A percentile compares a stretch with the other conserved stretches of the same genome.
Evolutionary conservation across 2,888 invertebrate species (phyloP).

Genomic region (Hydroisotoma schaefferi): DNA sequence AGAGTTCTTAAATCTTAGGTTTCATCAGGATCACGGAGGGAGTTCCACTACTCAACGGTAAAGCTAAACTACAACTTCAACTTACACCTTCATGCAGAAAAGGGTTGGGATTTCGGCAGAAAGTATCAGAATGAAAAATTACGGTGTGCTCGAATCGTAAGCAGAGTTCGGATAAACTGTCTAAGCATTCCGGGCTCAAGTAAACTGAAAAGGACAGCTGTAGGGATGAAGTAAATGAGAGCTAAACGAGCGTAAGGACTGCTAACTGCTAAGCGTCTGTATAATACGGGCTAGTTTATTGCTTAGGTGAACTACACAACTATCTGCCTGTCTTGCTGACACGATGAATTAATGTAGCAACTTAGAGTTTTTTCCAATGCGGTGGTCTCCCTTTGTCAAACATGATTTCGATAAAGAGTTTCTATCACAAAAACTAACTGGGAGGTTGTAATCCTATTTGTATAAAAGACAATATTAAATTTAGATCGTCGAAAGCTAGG

Average conservation of each 20-base stretch:
- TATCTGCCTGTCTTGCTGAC: constrained; percentile 13
- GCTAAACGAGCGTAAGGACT: not conserved
- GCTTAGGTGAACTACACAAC: constrained; percentile 9
- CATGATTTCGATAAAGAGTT: constrained; percentile 35
- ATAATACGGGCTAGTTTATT: not conserved
- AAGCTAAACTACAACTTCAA: no score
- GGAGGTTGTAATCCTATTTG: constrained; percentile 22
- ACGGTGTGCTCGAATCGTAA: constrained; percentile 27
- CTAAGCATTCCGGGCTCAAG: constrained; percentile 38
- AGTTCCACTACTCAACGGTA: no score
- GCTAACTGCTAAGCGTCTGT: no score
- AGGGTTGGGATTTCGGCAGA: not conserved
- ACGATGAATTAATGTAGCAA: no score
- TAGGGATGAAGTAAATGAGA: constrained; percentile 19
- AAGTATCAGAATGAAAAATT: constrained; percentile 32
- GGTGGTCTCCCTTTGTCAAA: constrained; percentile 39
- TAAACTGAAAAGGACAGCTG: constrained; percentile 44
- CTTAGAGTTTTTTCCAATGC: constrained; percentile 11
- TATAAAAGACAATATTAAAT: no score
- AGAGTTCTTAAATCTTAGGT: no score
- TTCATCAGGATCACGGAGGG: no score
- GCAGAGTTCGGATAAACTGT: constrained; percentile 38
- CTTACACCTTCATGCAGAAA: not conserved
- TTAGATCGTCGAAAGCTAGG: no score
- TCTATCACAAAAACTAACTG: constrained; percentile 23